A percentile compares a stretch with the other conserved stretches of the same genome.
phyloP scores from a whole-genome alignment of 2,797 vertebrate species.

The Trachurus trachurus region DNA sequence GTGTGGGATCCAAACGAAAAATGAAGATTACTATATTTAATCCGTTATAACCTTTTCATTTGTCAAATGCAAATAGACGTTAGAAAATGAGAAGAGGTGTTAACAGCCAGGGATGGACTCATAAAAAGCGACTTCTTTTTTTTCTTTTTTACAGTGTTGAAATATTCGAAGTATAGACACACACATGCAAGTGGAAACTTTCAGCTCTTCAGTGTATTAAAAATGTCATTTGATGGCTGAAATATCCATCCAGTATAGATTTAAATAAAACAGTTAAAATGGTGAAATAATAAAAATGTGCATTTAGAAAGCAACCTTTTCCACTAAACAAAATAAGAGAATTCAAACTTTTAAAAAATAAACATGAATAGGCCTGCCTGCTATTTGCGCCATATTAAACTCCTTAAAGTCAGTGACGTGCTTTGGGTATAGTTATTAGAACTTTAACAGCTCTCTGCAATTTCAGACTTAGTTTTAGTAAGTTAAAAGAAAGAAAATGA shows the following conservation, averaged over 20 bases:
- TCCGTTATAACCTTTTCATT: not conserved
- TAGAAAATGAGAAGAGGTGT: constrained; percentile 6
- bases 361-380: constrained; percentile 11
- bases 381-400: constrained; percentile 5
- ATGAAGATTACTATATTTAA: constrained; percentile 18
- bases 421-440: not conserved
- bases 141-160: constrained; percentile 2
- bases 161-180: constrained; percentile 15
- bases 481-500: constrained; percentile 1
- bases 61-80: constrained; percentile 13
- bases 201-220: not conserved
- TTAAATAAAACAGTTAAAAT: constrained; percentile 12
- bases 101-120: not conserved
- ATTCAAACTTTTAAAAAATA: not conserved
- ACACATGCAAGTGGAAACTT: constrained; percentile 5
- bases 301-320: not conserved
- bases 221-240: constrained; percentile 6
- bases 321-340: not conserved
- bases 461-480: constrained; percentile 9
- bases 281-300: constrained; percentile 3
- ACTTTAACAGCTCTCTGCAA: constrained; percentile 5
- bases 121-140: constrained; percentile 16
- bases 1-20: constrained; percentile 10
- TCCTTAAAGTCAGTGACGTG: not conserved
- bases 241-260: not conserved